These are phyloP conservation scores for Aphis craccivora DNA, from an alignment of 1,140 invertebrate species.

Conservation along the genomic window DNA sequence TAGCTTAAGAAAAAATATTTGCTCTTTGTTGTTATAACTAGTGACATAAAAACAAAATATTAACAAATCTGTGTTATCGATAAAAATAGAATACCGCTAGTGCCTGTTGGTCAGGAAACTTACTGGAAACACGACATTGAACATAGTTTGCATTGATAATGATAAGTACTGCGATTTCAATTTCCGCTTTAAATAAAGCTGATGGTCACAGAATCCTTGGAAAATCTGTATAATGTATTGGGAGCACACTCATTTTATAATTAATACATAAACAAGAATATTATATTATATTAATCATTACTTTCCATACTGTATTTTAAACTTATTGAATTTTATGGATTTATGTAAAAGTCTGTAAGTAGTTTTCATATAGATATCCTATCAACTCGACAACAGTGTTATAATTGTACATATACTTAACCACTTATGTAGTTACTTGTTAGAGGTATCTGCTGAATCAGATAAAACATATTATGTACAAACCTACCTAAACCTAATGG, in stretches of 20 bases:
- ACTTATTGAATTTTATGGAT: not conserved
- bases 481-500: not conserved
- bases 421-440: not conserved
- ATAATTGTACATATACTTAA: not conserved
- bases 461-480: not conserved
- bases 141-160: not conserved
- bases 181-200: not conserved
- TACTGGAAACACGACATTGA: not conserved
- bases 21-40: not conserved
- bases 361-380: not conserved
- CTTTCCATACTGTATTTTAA: not conserved
- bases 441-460: not conserved
- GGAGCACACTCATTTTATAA: not conserved
- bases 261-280: not conserved
- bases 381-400: not conserved
- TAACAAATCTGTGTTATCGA: not conserved
- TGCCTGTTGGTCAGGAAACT: not conserved
- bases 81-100: not conserved
- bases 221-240: not conserved
- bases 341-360: not conserved
- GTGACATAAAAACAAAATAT: not conserved
- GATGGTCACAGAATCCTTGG: slow-evolving; percentile 34
- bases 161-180: not conserved
- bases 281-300: not conserved
- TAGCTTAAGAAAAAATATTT: not conserved